Percentiles rank a stretch among this genome's conserved stretches.
phyloP scores from a whole-genome alignment of 2,888 invertebrate species.

The Drosophila differens region DNA sequence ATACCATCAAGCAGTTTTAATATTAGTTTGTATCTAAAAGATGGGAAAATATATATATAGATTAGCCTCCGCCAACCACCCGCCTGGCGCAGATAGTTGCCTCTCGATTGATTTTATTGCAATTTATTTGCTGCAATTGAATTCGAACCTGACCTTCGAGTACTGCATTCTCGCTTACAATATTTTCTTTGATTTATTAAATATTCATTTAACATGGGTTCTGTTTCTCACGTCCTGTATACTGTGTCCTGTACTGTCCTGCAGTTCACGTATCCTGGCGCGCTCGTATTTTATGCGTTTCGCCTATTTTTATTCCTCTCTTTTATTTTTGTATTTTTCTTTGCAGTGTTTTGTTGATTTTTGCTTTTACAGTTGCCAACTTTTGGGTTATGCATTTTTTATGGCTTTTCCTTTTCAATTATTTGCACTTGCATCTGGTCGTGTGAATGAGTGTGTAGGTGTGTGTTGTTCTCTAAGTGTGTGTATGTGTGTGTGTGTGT shows the following conservation, averaged over 20 bases:
- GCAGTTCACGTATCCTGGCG: conserved; percentile 25
- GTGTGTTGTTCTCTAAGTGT: conserved; percentile 1
- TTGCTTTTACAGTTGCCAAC: conserved; percentile 52
- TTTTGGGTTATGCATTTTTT: conserved; percentile 62
- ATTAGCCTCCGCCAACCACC: too few relatives aligned
- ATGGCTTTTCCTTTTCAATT: conserved; percentile 62
- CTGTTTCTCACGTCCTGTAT: conserved; percentile 32
- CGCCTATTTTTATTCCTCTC: conserved; percentile 2
- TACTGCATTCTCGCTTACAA: neutral
- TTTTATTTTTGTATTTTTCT: conserved; percentile 13
- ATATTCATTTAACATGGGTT: conserved; percentile 60
- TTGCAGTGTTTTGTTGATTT: conserved; percentile 7
- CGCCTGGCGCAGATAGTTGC: neutral
- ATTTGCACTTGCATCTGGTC: conserved; percentile 64
- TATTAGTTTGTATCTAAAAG: neutral
- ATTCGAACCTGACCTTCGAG: conserved; percentile 1
- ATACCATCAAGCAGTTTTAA: neutral
- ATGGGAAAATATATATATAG: neutral
- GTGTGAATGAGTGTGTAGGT: conserved; percentile 6
- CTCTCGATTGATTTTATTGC: conserved; percentile 18
- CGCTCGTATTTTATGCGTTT: conserved; percentile 22
- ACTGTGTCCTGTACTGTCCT: conserved; percentile 12
- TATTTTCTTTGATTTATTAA: conserved; percentile 57
- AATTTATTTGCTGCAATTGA: conserved; percentile 21
- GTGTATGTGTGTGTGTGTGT: conserved; percentile 3